Evolutionary conservation across 2,797 vertebrate genomes (phyloP).

Genomic region (Carapus acus): DNA sequence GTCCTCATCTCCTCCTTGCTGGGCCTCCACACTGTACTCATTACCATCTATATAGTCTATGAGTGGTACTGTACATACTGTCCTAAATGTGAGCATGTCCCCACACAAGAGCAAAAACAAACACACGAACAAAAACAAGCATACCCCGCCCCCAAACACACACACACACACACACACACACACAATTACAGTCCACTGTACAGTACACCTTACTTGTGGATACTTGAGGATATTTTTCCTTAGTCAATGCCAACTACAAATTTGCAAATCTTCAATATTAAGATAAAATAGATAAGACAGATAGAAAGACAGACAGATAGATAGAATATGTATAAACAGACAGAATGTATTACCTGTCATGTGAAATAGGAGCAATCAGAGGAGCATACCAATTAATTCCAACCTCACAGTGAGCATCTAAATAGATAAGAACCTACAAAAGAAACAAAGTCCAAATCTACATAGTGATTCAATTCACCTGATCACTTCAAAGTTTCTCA

Average conservation of each 20-base stretch:
- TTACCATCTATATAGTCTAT: constrained; percentile 99
- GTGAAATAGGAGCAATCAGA: constrained; percentile 91
- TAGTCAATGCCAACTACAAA: no score
- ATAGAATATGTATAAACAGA: no score
- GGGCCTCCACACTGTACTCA: constrained; percentile 96
- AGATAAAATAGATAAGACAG: no score
- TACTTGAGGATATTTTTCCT: no score
- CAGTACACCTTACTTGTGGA: no score
- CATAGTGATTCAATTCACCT: no score
- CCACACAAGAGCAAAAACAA: no score
- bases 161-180: constrained; percentile 15
- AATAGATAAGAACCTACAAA: constrained; percentile 90
- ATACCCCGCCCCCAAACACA: constrained; percentile 56
- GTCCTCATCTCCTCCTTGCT: constrained; percentile 98
- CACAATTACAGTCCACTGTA: no score
- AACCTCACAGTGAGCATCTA: constrained; percentile 98
- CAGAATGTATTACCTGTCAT: constrained; percentile 83
- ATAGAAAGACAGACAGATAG: no score
- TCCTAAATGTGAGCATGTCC: no score
- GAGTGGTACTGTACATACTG: constrained; percentile 94
- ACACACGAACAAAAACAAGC: constrained; percentile 33
- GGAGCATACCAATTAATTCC: constrained; percentile 96
- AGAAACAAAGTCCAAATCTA: constrained; percentile 4
- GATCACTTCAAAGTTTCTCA: no score
- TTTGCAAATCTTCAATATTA: no score